Evolutionary conservation across 2,113 vertebrate genomes (phyloP).

Genomic region (Neotoma lepida): DNA sequence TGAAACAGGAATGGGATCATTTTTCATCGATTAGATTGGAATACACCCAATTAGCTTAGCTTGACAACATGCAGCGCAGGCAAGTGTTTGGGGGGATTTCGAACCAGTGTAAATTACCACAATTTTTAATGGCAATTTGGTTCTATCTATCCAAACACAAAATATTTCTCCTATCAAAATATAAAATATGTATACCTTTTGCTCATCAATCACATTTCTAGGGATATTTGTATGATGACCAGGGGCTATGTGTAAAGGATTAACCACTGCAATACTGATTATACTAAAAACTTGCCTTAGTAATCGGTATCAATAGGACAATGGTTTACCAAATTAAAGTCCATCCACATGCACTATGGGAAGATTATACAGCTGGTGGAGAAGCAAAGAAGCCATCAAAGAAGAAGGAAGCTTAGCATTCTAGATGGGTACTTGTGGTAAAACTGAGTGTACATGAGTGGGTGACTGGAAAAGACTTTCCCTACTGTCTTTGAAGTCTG

Average conservation of each 20-base stretch:
- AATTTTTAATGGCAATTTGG: conserved; percentile 45
- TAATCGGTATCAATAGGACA: background rate
- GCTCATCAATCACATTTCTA: background rate
- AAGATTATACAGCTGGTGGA: conserved; percentile 9
- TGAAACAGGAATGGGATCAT: conserved; percentile 39
- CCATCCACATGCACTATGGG: background rate
- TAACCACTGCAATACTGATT: background rate
- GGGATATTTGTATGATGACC: conserved; percentile 1
- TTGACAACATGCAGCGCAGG: background rate
- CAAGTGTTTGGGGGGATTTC: background rate
- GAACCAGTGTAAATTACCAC: background rate
- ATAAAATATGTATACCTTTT: background rate
- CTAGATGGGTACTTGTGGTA: background rate
- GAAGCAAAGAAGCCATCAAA: background rate
- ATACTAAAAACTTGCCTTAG: background rate
- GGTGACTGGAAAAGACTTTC: background rate
- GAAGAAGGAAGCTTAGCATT: background rate
- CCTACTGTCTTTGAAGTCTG: background rate
- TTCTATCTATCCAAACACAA: conserved; percentile 31
- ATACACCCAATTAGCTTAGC: conserved; percentile 7
- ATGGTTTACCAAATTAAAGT: background rate
- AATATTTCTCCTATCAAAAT: conserved; percentile 12
- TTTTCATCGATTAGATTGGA: conserved; percentile 58
- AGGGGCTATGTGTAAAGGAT: conserved; percentile 4
- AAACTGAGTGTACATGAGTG: background rate